A percentile compares a stretch with the other conserved stretches of the same genome.
phyloP scores from a whole-genome alignment of 2,888 invertebrate species.

The Leptarthrus brevirostris region DNA sequence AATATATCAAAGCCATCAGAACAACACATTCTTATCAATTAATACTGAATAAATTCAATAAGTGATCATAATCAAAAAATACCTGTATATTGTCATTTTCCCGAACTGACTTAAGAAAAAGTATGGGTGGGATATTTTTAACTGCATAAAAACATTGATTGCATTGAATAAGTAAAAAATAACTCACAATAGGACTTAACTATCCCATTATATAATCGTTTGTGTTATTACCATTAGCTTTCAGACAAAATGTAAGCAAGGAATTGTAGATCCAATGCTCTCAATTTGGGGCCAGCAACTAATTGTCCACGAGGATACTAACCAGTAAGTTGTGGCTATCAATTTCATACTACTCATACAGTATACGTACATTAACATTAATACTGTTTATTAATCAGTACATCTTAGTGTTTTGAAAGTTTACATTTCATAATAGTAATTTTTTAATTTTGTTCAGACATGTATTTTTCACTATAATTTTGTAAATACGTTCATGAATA shows the following conservation, averaged over 20 bases:
- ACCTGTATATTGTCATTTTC: neutral
- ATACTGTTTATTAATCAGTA: slow-evolving; percentile 25
- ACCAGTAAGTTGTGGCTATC: slow-evolving; percentile 82
- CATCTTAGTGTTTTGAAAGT: slow-evolving; percentile 36
- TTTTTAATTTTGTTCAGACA: neutral
- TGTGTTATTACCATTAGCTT: slow-evolving; percentile 70
- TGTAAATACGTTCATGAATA: slow-evolving; percentile 41
- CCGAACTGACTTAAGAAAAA: neutral
- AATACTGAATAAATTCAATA: neutral
- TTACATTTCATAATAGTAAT: slow-evolving; percentile 27
- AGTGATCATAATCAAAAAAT: neutral
- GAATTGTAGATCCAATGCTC: slow-evolving; percentile 98
- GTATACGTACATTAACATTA: slow-evolving; percentile 7
- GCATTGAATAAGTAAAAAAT: neutral
- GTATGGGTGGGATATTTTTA: neutral
- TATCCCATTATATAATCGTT: slow-evolving; percentile 55
- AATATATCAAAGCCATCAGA: slow-evolving; percentile 18
- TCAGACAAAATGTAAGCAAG: slow-evolving; percentile 91
- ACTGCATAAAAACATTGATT: neutral
- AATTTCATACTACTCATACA: slow-evolving; percentile 46
- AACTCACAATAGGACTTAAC: slow-evolving; percentile 14
- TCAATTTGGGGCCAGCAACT: slow-evolving; percentile 98
- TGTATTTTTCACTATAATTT: slow-evolving; percentile 27
- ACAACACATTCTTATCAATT: neutral
- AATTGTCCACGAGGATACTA: slow-evolving; percentile 96